phyloP scores from a whole-genome alignment of 2,113 vertebrate genomes.

The Podiceps cristatus region DNA sequence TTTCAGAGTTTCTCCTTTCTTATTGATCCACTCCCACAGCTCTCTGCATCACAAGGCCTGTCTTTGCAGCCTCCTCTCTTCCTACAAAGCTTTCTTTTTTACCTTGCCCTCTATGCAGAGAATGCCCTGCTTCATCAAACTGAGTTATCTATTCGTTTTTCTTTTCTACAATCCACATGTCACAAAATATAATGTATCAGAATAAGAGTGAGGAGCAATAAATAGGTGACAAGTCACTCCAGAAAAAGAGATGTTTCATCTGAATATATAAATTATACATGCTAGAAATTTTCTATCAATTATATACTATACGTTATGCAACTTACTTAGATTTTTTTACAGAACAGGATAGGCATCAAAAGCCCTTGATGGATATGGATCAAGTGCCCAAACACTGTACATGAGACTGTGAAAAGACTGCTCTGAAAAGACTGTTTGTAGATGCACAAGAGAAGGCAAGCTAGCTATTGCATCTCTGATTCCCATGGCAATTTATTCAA shows the following conservation, averaged over 20 bases:
- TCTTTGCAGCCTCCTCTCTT: neutral
- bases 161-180: neutral
- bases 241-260: neutral
- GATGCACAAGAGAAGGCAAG: constrained; percentile 25
- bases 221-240: neutral
- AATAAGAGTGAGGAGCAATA: neutral
- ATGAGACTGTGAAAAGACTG: constrained; percentile 26
- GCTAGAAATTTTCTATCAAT: neutral
- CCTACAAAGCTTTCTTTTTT: neutral
- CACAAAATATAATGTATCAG: neutral
- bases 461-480: constrained; percentile 34
- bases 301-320: neutral
- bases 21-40: neutral
- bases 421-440: constrained; percentile 38
- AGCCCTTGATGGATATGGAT: neutral
- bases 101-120: neutral
- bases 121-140: neutral
- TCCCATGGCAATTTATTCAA: constrained; percentile 63
- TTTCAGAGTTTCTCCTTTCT: constrained; percentile 22
- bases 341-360: neutral
- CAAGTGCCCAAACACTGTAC: neutral
- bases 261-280: neutral
- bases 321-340: neutral
- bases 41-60: neutral
- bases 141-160: neutral